These are phyloP conservation scores for Nematolebias whitei DNA, from an alignment of 2,113 vertebrate genomes.

Conservation along the genomic window DNA sequence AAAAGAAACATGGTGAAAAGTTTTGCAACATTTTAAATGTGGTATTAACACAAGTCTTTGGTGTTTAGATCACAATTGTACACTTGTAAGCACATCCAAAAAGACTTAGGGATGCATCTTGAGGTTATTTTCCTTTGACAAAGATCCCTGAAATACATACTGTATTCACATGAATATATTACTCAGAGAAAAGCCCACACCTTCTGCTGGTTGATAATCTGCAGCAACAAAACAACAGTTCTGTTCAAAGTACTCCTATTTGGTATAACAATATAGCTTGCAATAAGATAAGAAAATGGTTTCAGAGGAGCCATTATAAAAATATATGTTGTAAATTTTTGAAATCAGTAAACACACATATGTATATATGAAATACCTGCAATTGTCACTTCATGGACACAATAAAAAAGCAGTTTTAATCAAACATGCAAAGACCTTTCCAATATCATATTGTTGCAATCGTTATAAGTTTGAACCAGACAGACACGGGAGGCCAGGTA, in stretches of 20 bases:
- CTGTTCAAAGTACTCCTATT: not conserved
- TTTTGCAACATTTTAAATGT: not conserved
- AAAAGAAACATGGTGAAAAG: conserved; percentile 11
- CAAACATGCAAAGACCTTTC: no score
- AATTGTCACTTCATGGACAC: no score
- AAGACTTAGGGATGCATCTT: not conserved
- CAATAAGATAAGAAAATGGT: not conserved
- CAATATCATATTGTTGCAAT: no score
- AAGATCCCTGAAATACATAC: not conserved
- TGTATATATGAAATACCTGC: no score
- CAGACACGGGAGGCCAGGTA: no score
- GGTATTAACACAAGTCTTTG: not conserved
- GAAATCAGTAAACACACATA: no score
- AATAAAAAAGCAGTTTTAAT: no score
- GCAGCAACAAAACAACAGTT: no score
- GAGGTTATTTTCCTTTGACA: not conserved
- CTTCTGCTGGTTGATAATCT: not conserved
- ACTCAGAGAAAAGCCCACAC: not conserved
- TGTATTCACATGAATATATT: not conserved
- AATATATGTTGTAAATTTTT: not conserved
- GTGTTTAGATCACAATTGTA: not conserved
- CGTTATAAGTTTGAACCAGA: no score
- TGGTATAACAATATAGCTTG: not conserved
- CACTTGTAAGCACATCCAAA: not conserved
- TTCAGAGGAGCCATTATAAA: not conserved